Evolutionary conservation across 2,797 vertebrate genomes (phyloP), one percentile per base, ranked within the genome.

Genomic region (Coccyzus lansbergi): DNA sequence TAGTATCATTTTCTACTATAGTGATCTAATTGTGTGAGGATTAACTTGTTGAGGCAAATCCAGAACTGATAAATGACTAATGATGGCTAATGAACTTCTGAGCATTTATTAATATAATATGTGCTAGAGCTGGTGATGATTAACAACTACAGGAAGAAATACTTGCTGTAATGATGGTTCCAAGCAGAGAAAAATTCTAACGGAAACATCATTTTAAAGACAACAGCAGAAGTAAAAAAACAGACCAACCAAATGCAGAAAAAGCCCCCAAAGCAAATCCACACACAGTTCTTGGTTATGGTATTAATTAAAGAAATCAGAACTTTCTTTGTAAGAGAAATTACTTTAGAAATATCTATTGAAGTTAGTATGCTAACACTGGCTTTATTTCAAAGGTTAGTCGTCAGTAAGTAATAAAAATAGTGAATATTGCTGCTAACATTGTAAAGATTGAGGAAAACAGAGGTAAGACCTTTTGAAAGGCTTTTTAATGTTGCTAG

Each of bases 261-360:
- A 22, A 40, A 21, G 20, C 10, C 7, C 12, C 42, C 0, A 4
- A 52, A 36, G 1, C 5, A 63, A 63, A 11, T 1, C 12, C 9
- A 19, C 3, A 14, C 4, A 15, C 2, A 42, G 5, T 28, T 56
- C 34, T 64, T 71, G 48, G 16, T 20, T 56, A 19, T 15, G 5
- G 4, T 15, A 59, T n/a, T 75, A 14, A 51, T 59, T 15, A 59
- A 75, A 51, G 8, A 71, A 79, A 82, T 55, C 25, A 52, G 15
- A 74, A 77, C 4, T 29, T 76, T 38, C 7, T 77, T 77, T 15
- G 75, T 31, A 5, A 68, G 3, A 17, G 2, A 71, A 1, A 10
- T 29, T 68, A 16, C 38, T 51, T 82, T 51, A 38, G n/a, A 71
- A 79, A 82, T 59, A 28, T 36, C 12, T 24, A 1, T 12, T 79